phyloP scores from a whole-genome alignment of 2,888 invertebrate genomes.

The Conistra vaccinii region DNA sequence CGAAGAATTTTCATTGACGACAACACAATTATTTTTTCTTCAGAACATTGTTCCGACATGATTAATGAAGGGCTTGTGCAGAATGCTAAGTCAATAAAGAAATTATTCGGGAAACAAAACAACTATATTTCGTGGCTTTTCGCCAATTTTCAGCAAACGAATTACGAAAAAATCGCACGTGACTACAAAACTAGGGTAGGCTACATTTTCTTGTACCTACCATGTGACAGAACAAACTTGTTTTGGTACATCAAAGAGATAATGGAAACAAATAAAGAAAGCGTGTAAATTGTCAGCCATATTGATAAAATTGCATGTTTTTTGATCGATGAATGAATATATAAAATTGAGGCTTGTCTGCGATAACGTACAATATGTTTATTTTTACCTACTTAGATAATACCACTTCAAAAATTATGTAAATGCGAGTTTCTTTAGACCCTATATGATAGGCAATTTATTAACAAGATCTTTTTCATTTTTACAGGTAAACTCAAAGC shows the following conservation, averaged over 20 bases:
- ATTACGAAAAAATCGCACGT: background rate
- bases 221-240: background rate
- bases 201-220: background rate
- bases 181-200: background rate
- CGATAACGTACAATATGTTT: background rate
- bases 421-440: background rate
- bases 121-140: conserved; percentile 28
- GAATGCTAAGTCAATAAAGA: conserved; percentile 19
- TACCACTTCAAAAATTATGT: background rate
- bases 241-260: conserved; percentile 8
- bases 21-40: conserved; percentile 1
- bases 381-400: conserved; percentile 1
- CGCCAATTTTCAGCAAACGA: conserved; percentile 19
- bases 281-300: conserved; percentile 12
- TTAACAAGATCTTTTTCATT: background rate
- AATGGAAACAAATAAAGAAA: background rate
- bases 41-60: conserved; percentile 27
- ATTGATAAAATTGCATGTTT: conserved; percentile 34
- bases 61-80: conserved; percentile 53
- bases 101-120: conserved; percentile 9
- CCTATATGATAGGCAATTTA: no score
- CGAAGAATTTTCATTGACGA: conserved; percentile 41
- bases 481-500: conserved; percentile 41
- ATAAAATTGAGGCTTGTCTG: background rate
- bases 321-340: conserved; percentile 30